Base-by-base conservation (phyloP, 2,113 vertebrate genomes). In the Ophiodon elongatus region DNA sequence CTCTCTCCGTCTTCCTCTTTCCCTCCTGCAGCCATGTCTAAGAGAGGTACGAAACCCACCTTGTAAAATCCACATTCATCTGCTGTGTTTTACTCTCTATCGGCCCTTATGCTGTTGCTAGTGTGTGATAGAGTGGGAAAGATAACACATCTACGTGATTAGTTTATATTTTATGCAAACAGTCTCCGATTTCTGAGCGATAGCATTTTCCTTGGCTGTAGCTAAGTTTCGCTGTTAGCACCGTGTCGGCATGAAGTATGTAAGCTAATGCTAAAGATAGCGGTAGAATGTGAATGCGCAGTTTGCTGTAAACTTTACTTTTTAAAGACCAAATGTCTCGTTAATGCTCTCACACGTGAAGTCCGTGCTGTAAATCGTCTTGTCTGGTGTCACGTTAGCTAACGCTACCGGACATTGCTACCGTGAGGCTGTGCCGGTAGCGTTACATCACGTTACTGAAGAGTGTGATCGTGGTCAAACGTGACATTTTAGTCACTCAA, bases 1-100 rank as follows among this genome's bases (percentile, higher is more conserved):
- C 80, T 92, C 85, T 88, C 83, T 80, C 8, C 43, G 8, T 56
- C 93, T 90, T 79, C 88, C 94, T 95, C 93, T 95, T 95, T 93
- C 93, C 85, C 79, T 62, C 15, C 77, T 50, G 92, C 93, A 85
- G 93, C 95, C 2, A 96, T 96, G 95, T 96, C 95, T 80, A 96
- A 96, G 95, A 95, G 95, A 95, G 95, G 95, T 96, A 94, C 8
- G 91, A 79, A 13, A 47, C 0, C 23, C 19, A 2, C 8, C 27
- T n/a, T 13, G 0, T 25, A 0, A 31, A 80, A 94, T 94, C 93
- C 68, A 65, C 1, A 8, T 82, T 81, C 93, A 94, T 94, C 92
- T 15, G 60, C 31, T 21, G 54, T 67, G 80, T 82, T 41, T 0
- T 10, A 15, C 23, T 0, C 13, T 25, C 8, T 4, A 0, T 0